Conservation (phyloP, 2,888 invertebrate species). For the Didymodactylos carnosus region DNA sequence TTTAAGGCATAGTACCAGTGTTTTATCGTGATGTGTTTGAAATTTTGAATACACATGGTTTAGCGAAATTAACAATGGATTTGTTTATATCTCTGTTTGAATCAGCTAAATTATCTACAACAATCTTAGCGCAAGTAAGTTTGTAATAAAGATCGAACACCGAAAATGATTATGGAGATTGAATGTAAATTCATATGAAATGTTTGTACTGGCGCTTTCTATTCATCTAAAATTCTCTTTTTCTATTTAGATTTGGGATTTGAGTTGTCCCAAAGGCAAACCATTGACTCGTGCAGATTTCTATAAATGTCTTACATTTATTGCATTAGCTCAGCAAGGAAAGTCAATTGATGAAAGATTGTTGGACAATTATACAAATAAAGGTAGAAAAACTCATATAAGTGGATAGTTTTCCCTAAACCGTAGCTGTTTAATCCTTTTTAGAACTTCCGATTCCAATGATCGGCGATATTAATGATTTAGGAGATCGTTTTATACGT, state of each 20-base stretch:
- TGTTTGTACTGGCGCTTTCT: too few species aligned
- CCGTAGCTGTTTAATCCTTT: too few species aligned
- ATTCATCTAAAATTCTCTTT: background rate
- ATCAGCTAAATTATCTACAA: background rate
- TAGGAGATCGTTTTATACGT: slow-evolving; percentile 24
- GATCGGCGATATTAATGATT: slow-evolving; percentile 29
- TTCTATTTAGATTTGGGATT: slow-evolving; percentile 32
- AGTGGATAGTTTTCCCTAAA: background rate
- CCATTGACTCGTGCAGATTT: slow-evolving; percentile 29
- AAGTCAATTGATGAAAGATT: slow-evolving; percentile 31
- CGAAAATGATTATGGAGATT: too few species aligned
- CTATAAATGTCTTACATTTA: slow-evolving; percentile 34
- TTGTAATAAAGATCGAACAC: background rate
- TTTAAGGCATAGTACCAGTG: background rate
- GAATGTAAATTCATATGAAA: too few species aligned
- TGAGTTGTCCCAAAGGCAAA: too few species aligned
- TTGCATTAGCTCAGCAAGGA: slow-evolving; percentile 34
- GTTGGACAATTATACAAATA: slow-evolving; percentile 29
- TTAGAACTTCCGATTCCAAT: slow-evolving; percentile 32
- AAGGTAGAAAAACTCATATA: slow-evolving; percentile 24
- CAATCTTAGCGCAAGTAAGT: background rate
- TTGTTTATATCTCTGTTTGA: background rate
- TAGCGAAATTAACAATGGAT: background rate
- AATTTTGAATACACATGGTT: background rate
- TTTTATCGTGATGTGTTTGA: background rate